These are phyloP conservation scores for Paratilapia polleni DNA, from an alignment of 2,113 vertebrate species.

Conservation along the genomic window DNA sequence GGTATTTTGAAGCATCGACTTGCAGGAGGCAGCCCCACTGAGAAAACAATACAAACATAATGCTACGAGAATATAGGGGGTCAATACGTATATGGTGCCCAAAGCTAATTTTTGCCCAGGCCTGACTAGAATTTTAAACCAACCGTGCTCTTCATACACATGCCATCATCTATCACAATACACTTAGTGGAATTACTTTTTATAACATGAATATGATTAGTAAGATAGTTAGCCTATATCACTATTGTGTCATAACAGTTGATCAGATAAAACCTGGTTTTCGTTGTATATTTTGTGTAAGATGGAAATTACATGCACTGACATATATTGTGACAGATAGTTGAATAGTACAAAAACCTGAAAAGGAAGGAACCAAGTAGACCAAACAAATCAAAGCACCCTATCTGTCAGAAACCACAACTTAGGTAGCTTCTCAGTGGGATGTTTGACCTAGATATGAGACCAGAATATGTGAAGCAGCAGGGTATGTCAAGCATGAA, in stretches of 20 bases:
- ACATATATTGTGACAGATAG: conserved; percentile 5
- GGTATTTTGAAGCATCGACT: neutral
- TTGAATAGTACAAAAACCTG: neutral
- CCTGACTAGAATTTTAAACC: neutral
- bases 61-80: neutral
- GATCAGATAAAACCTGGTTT: neutral
- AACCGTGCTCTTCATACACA: neutral
- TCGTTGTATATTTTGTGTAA: neutral
- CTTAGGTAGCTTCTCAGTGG: conserved; percentile 41
- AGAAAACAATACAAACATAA: conserved; percentile 1
- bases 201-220: neutral
- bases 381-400: conserved; percentile 41
- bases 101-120: neutral
- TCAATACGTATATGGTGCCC: neutral
- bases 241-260: neutral
- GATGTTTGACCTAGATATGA: conserved; percentile 54
- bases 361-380: neutral
- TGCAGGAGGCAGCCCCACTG: neutral
- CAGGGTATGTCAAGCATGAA: conserved; percentile 17
- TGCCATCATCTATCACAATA: neutral
- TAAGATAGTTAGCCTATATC: neutral
- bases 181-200: neutral
- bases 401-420: conserved; percentile 19
- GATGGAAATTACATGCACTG: neutral
- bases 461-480: conserved; percentile 33